phyloP scores from a whole-genome alignment of 2,888 invertebrate genomes.

The Phortica okadai region DNA sequence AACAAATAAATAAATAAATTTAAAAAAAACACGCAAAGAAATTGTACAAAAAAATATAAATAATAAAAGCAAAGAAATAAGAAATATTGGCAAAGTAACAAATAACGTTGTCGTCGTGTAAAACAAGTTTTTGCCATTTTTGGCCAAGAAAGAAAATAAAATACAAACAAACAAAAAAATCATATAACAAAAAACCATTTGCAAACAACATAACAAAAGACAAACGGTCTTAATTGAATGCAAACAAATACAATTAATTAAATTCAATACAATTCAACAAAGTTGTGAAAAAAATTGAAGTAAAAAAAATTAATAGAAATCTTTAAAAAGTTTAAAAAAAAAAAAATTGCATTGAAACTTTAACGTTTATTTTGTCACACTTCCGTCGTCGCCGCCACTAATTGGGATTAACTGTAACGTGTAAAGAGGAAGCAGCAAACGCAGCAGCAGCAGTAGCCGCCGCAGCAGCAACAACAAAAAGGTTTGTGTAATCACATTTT shows the following conservation, averaged over 20 bases:
- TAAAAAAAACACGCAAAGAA: background rate
- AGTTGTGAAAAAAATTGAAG: background rate
- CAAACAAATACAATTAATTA: background rate
- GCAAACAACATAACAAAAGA: too few relatives aligned
- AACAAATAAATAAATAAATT: background rate
- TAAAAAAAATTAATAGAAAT: background rate
- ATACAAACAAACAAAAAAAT: background rate
- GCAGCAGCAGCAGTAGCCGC: too few relatives aligned
- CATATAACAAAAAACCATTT: too few relatives aligned
- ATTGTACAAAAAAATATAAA: background rate
- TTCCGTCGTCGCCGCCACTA: background rate
- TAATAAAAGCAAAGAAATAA: too few relatives aligned
- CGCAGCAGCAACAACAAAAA: background rate
- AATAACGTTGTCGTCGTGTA: background rate
- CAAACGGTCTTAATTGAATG: too few relatives aligned
- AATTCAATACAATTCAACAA: background rate
- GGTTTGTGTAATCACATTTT: background rate
- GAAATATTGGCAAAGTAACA: background rate
- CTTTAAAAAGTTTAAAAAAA: background rate
- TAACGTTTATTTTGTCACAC: background rate
- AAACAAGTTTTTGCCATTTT: conserved; percentile 3
- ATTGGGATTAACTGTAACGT: background rate
- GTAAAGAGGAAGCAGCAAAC: background rate
- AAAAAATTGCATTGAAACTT: background rate
- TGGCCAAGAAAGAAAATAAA: background rate